A percentile compares a stretch with the other conserved stretches of the same genome.
Evolutionary conservation across 30 jellyfish, hydroid and myxozoan genomes (phyloP).

Genomic region (Sanderia malayensis): DNA sequence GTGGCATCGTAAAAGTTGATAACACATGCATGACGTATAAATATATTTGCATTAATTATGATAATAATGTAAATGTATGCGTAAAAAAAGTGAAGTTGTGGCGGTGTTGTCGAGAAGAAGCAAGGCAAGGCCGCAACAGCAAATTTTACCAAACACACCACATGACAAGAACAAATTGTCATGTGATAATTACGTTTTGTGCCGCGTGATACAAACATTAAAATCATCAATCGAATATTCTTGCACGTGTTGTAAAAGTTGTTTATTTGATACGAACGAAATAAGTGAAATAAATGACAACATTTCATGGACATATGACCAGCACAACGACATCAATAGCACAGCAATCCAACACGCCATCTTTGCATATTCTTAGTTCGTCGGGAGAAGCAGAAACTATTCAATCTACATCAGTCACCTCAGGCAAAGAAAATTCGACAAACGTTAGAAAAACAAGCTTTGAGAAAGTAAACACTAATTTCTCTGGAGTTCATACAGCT

Average conservation of each 20-base stretch:
- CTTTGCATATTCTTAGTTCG: constrained; percentile 24
- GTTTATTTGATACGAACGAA: constrained; percentile 2
- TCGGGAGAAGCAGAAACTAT: too few species aligned
- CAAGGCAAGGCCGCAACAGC: too few species aligned
- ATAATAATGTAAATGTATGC: too few species aligned
- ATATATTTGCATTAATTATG: too few species aligned
- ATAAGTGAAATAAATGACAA: background rate
- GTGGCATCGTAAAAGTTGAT: too few species aligned
- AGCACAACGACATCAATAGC: constrained; percentile 45
- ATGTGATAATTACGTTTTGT: constrained; percentile 53
- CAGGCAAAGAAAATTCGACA: constrained; percentile 7
- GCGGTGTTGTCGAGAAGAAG: too few species aligned
- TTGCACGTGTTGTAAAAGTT: constrained; percentile 47
- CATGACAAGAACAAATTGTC: constrained; percentile 81
- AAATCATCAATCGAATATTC: constrained; percentile 32
- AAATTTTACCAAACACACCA: too few species aligned
- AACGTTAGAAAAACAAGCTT: constrained; percentile 7
- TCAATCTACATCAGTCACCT: background rate
- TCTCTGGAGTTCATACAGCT: constrained; percentile 9
- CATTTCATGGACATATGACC: constrained; percentile 49
- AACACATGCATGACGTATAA: too few species aligned
- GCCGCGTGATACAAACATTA: constrained; percentile 80
- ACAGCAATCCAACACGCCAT: constrained; percentile 68
- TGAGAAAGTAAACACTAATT: constrained; percentile 32
- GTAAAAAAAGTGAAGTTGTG: too few species aligned